A percentile compares a stretch with the other conserved stretches of the same genome.
These are phyloP conservation scores for Athetis lepigone DNA, from an alignment of 2,888 invertebrate genomes.

Conservation along the genomic window DNA sequence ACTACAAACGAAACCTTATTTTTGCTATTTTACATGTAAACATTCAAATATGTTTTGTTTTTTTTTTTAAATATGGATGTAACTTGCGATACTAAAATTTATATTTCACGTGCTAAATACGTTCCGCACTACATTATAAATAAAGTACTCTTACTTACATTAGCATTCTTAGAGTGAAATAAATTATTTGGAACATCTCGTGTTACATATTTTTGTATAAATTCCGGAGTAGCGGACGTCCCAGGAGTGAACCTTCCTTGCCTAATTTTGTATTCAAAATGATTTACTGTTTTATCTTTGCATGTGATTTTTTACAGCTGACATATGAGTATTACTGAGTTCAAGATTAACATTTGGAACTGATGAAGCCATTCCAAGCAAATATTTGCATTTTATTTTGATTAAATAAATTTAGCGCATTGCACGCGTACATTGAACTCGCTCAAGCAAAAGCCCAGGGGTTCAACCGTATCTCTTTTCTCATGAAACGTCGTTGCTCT, in stretches of 20 bases:
- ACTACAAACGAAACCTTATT: no score
- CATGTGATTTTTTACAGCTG: slow-evolving; percentile 51
- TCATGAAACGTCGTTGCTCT: slow-evolving; percentile 15
- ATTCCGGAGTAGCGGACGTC: slow-evolving; percentile 49
- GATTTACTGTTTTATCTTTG: slow-evolving; percentile 60
- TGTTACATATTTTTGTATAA: slow-evolving; percentile 58
- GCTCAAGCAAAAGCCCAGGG: not conserved
- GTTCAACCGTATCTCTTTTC: slow-evolving; percentile 11
- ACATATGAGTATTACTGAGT: slow-evolving; percentile 33
- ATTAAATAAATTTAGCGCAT: slow-evolving; percentile 7
- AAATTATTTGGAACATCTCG: slow-evolving; percentile 54
- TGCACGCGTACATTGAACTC: slow-evolving; percentile 11
- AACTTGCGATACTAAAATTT: no score
- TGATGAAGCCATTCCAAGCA: slow-evolving; percentile 4
- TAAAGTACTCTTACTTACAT: slow-evolving; percentile 33
- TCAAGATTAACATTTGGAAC: slow-evolving; percentile 25
- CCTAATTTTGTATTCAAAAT: slow-evolving; percentile 62
- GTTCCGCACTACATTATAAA: slow-evolving; percentile 30
- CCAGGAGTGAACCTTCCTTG: slow-evolving; percentile 53
- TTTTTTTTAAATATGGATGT: no score
- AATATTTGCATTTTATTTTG: not conserved
- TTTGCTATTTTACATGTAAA: slow-evolving; percentile 7
- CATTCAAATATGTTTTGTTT: not conserved
- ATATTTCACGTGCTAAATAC: slow-evolving; percentile 1
- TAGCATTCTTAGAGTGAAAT: slow-evolving; percentile 47